Base-by-base conservation (phyloP, 2,797 vertebrate species). In the Chromis chromis region DNA sequence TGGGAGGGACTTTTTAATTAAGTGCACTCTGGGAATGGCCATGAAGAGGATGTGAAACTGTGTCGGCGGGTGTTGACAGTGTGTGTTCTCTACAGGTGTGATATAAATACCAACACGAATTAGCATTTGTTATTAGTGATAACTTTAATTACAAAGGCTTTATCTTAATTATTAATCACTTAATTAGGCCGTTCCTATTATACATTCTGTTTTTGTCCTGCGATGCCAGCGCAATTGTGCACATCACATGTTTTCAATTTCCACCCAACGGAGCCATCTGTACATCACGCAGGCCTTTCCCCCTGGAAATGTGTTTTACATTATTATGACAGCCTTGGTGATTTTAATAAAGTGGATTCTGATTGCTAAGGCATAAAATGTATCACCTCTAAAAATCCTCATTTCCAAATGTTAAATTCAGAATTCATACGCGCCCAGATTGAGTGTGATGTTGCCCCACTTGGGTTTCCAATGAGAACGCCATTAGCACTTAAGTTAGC, bases 401-500 rank as follows among this genome's bases (percentile, higher is more conserved):
- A 10, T 52, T 68, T 27, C 64, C 52, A 74, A 71, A 76, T 79
- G 79, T 80, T 69, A 54, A 83, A 78, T 74, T 81, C 53, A 16
- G 58, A 79, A 79, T 89, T 83, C 63, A 74, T 75, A 67, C 13
- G 21, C 63, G 42, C 65, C 68, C 72, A 78, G 65, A 81, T 79
- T 77, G 78, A 74, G 71, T 82, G 61, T 70, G 78, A 87, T 86
- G 86, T 84, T 70, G 81, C 73, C 77, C 87, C 80, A 83, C 83
- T 83, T 82, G 78, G 77, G 74, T 79, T 87, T 88, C 76, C 79
- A 83, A 73, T 70, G 76, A 84, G 87, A 85, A 81, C 71, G 76
- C 79, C 74, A 85, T 90, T 89, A 87, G 83, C 87, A 79, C 88
- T 83, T 85, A 85, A 82, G 90, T 89, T 84, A 79, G 88, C 89